Base-by-base conservation (phyloP, 2,888 invertebrate species). In the Steinernema hermaphroditum region DNA sequence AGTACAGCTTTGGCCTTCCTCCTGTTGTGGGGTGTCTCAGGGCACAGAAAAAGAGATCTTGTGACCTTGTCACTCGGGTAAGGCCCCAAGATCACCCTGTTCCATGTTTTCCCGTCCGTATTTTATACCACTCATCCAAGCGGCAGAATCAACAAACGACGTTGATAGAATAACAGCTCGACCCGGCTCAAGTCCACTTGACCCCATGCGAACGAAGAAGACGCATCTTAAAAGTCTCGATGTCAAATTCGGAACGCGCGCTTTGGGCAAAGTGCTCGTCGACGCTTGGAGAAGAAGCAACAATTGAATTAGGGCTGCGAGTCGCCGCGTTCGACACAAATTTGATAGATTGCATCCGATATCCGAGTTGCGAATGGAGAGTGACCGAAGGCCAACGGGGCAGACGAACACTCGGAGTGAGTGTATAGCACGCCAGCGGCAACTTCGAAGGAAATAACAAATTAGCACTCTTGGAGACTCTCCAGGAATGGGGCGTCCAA, bases 271-370 rank as follows among this genome's bases (percentile, higher is more conserved):
- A 27, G 54, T 27, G 54, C 24, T 19, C n/a, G 19, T 46, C 46
- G 46, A 16, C 27, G 12, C 6, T 27, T 37, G 54, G 8, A 12
- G 27, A 22, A 54, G 54, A 54, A 54, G 54, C 54, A 54, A 54
- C 54, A 54, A 54, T 54, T 54, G 54, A 54, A 54, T 54, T 54
- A 54, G 54, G 54, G 22, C 22, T 27, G 54, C 54, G 54, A 22
- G 54, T 54, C 27, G n/a, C n/a, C 54, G 54, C 54, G 54, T 54
- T 54, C 54, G 54, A 54, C 54, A 54, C 54, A 54, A 54, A 54
- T 54, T 54, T 54, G 54, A 54, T 54, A 54, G 54, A 54, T 54
- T 54, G 54, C 54, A 54, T 54, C 54, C 54, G 54, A 54, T 54
- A 54, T 54, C 24, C 27, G 22, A 54, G 54, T 27, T 27, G 54